Evolutionary conservation across 2,113 vertebrate genomes (phyloP).

Genomic region (Myodes glareolus): DNA sequence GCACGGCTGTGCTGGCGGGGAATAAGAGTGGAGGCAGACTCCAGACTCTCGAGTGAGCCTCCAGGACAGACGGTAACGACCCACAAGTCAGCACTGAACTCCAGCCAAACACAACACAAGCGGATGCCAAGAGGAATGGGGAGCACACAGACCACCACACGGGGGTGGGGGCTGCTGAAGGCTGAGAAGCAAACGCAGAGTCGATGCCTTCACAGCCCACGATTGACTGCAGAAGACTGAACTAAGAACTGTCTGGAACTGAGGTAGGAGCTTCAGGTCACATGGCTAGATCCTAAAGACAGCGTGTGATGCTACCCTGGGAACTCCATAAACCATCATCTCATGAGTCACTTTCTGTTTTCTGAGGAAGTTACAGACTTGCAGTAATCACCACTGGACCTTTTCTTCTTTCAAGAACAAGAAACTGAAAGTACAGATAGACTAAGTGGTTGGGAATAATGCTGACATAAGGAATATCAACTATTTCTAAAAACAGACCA

Average conservation of each 20-base stretch:
- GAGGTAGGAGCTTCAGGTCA: background rate
- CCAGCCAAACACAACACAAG: slow-evolving; percentile 42
- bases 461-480: background rate
- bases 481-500: background rate
- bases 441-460: background rate
- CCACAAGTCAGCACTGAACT: background rate
- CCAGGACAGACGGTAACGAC: background rate
- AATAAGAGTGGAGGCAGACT: background rate
- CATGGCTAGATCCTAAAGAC: background rate
- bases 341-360: background rate
- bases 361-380: background rate
- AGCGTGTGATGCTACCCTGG: background rate
- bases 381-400: background rate
- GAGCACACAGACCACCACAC: background rate
- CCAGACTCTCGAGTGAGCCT: background rate
- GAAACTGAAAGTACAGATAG: background rate
- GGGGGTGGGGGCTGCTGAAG: background rate
- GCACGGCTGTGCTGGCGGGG: background rate
- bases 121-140: background rate
- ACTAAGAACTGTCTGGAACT: background rate
- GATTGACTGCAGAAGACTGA: background rate
- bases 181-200: slow-evolving; percentile 17
- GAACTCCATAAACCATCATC: background rate
- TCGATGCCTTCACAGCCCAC: background rate
- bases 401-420: background rate